A percentile compares a stretch with the other conserved stretches of the same genome.
Evolutionary conservation across 2,113 vertebrate species (phyloP).

Genomic region (Pollimyrus isidori): DNA sequence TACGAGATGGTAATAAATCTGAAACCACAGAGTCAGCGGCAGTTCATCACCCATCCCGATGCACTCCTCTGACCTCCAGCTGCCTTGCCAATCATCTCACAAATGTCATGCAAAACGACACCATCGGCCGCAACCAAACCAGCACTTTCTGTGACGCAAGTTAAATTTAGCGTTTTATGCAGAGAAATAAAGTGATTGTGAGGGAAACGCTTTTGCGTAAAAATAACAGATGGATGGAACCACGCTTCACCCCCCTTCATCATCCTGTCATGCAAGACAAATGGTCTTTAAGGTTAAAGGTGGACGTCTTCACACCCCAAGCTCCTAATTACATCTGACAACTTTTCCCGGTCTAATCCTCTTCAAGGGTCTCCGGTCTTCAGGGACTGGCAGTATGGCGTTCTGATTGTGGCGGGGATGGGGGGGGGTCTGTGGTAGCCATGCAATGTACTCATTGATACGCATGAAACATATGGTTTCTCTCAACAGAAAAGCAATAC

Average conservation of each 20-base stretch:
- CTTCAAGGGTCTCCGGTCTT: neutral
- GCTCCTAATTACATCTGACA: neutral
- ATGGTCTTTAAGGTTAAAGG: neutral
- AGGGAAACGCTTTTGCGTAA: neutral
- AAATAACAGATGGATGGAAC: neutral
- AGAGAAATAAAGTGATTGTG: neutral
- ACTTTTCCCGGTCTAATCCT: neutral
- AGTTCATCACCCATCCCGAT: neutral
- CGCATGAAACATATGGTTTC: conserved; percentile 38
- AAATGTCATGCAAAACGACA: neutral
- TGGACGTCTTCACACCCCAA: neutral
- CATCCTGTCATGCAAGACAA: neutral
- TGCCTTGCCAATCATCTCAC: neutral
- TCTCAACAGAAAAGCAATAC: conserved; percentile 33
- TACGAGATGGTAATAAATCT: neutral
- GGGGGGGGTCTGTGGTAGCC: conserved; percentile 26
- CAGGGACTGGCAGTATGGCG: neutral
- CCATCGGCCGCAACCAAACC: neutral
- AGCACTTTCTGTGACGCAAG: neutral
- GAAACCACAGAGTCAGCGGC: neutral
- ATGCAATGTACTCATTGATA: conserved; percentile 36
- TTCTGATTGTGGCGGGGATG: neutral
- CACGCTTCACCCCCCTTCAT: neutral
- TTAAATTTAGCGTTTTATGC: neutral
- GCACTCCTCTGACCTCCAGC: neutral